These are phyloP conservation scores for Meghimatium bilineatum DNA, from an alignment of 2,888 invertebrate genomes.

Conservation along the genomic window DNA sequence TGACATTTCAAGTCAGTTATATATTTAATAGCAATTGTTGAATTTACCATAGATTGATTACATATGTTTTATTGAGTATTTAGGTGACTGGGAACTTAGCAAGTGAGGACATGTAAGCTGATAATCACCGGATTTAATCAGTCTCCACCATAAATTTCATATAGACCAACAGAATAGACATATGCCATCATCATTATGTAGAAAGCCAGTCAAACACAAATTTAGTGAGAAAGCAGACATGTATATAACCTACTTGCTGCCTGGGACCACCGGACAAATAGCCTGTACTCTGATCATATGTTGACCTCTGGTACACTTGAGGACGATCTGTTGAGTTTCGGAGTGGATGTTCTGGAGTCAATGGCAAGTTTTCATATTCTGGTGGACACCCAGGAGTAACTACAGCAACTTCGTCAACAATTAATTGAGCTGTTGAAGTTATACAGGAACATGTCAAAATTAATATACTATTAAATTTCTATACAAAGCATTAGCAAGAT, in stretches of 20 bases:
- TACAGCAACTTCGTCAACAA: slow-evolving; percentile 82
- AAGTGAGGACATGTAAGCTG: too few relatives aligned
- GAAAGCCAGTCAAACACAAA: not conserved
- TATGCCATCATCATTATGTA: too few relatives aligned
- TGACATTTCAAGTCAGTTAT: too few relatives aligned
- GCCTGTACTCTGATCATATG: slow-evolving; percentile 80
- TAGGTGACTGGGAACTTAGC: too few relatives aligned
- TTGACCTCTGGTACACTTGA: slow-evolving; percentile 80
- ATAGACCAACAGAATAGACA: too few relatives aligned
- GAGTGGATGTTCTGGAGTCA: slow-evolving; percentile 76
- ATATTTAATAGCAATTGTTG: too few relatives aligned
- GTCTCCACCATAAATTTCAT: too few relatives aligned
- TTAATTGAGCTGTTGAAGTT: slow-evolving; percentile 79
- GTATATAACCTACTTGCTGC: slow-evolving; percentile 78
- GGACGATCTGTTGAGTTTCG: slow-evolving; percentile 51
- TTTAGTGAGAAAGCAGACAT: not conserved
- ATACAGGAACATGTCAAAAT: not conserved
- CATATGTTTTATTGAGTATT: too few relatives aligned
- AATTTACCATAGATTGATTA: too few relatives aligned
- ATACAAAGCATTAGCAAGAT: not conserved
- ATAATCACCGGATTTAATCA: too few relatives aligned
- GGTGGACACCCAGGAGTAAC: slow-evolving; percentile 82
- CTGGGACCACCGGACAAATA: slow-evolving; percentile 81
- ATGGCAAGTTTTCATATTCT: slow-evolving; percentile 81
- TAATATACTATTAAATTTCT: not conserved